Conservation (phyloP, 2,888 invertebrate species). For the Bimastos eiseni region DNA sequence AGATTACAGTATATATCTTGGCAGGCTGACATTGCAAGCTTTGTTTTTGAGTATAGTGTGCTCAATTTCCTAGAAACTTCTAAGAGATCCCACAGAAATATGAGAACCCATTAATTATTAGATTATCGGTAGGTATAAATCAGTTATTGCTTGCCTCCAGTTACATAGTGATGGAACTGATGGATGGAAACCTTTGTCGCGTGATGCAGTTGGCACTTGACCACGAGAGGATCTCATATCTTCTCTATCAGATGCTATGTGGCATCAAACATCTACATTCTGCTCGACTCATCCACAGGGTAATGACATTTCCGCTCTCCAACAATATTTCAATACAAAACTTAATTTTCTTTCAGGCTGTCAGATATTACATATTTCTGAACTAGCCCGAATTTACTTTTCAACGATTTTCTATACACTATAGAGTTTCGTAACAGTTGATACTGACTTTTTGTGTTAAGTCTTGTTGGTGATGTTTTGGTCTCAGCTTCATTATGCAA, state of each 20-base stretch:
- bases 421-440: too few relatives aligned
- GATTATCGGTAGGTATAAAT: background rate
- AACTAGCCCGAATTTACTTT: too few relatives aligned
- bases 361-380: too few relatives aligned
- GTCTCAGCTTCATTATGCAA: too few relatives aligned
- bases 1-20: background rate
- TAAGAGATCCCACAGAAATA: background rate
- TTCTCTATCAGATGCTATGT: conserved; percentile 99
- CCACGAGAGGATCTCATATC: conserved; percentile 98
- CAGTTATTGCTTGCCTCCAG: conserved; percentile 47
- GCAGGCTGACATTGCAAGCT: background rate
- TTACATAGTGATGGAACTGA: conserved; percentile 96
- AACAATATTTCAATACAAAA: background rate
- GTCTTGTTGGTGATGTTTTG: too few relatives aligned
- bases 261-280: conserved; percentile 99
- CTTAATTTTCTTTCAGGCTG: too few relatives aligned
- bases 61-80: background rate
- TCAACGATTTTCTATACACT: too few relatives aligned
- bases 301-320: conserved; percentile 59
- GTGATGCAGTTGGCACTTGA: conserved; percentile 99
- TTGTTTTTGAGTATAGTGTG: background rate
- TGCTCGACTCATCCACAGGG: conserved; percentile 97
- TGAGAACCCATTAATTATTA: background rate
- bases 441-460: too few relatives aligned
- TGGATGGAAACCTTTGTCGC: conserved; percentile 99